phyloP scores from a whole-genome alignment of 2,888 invertebrate species.

The Lasioglossum pauxillum region DNA sequence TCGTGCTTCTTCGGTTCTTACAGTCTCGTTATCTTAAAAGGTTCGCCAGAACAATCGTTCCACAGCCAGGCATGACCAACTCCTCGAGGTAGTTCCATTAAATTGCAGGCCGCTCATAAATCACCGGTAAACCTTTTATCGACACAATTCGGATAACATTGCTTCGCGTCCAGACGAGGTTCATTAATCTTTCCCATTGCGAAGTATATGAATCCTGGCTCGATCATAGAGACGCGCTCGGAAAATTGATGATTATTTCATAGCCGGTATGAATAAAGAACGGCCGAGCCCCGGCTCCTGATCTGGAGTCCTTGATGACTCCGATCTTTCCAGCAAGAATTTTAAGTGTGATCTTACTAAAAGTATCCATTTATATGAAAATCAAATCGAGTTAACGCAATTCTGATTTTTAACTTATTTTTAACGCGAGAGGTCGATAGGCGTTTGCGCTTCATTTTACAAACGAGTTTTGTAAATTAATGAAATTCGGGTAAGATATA shows the following conservation, averaged over 20 bases:
- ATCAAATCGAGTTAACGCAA: not conserved
- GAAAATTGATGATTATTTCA: constrained; percentile 61
- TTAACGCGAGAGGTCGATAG: not conserved
- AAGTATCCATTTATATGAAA: not conserved
- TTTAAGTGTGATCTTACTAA: not conserved
- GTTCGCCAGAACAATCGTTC: constrained; percentile 50
- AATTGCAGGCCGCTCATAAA: constrained; percentile 51
- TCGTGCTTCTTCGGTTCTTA: constrained; percentile 2
- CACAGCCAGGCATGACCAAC: constrained; percentile 15
- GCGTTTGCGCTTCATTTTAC: not conserved
- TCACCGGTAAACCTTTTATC: constrained; percentile 63
- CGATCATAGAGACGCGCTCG: constrained; percentile 51
- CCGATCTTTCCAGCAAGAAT: not conserved
- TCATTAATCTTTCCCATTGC: constrained; percentile 59
- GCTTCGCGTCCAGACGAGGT: constrained; percentile 38
- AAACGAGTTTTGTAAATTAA: not conserved
- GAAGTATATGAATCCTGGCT: constrained; percentile 48
- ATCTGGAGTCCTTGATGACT: not conserved
- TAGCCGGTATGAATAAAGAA: constrained; percentile 3
- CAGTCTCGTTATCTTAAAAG: constrained; percentile 53
- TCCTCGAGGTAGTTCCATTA: constrained; percentile 58
- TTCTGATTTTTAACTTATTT: not conserved
- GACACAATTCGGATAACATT: constrained; percentile 63
- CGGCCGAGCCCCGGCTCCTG: not conserved
- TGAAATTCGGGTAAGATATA: not conserved